Conservation (phyloP, 1,140 invertebrate species). For the Sweltsa coloradensis region DNA sequence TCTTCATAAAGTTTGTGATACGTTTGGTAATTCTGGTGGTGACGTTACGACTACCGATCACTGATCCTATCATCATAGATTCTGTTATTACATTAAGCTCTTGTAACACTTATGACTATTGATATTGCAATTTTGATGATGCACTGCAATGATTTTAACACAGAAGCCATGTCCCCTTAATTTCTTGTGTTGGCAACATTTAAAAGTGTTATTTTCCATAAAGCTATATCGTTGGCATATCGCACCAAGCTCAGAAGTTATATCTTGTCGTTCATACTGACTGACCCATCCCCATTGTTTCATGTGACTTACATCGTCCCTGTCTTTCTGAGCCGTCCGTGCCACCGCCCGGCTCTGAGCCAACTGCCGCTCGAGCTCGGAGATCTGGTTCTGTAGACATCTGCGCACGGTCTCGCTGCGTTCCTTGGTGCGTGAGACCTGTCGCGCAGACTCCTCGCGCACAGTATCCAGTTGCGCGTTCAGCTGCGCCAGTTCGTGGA, state of each 20-base stretch:
- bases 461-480: conserved; percentile 51
- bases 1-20: no score
- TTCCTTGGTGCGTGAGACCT: conserved; percentile 51
- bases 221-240: not conserved
- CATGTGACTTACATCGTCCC: conserved; percentile 39
- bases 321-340: conserved; percentile 46
- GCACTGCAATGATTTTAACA: no score
- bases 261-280: not conserved
- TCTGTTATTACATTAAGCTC: no score
- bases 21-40: no score
- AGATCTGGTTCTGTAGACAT: conserved; percentile 46
- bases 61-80: no score
- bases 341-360: conserved; percentile 45
- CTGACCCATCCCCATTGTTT: not conserved
- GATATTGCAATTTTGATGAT: no score
- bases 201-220: not conserved
- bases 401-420: conserved; percentile 45
- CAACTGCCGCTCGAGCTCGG: conserved; percentile 48
- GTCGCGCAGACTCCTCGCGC: conserved; percentile 55
- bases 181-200: not conserved
- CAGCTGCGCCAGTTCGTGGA: conserved; percentile 40
- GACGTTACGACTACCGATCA: no score
- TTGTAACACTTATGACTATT: no score
- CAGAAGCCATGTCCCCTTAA: no score
- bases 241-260: not conserved